Percentiles rank a stretch among this genome's conserved stretches.
Conservation (phyloP, 2,797 vertebrate species). For the Pangasius macronema region DNA sequence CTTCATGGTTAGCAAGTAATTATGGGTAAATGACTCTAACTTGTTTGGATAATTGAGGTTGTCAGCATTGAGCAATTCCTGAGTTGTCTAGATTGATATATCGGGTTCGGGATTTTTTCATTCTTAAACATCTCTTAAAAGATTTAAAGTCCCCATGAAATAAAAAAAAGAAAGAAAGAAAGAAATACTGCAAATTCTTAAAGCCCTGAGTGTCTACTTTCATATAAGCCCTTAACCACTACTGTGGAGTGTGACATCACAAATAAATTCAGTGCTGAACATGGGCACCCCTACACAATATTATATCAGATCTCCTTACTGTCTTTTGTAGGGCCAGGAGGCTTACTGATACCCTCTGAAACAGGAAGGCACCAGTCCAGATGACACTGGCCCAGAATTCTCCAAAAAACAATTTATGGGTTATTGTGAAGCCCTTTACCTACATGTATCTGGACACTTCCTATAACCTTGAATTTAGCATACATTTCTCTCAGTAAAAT, state of each 20-base stretch:
- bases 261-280: too few relatives aligned
- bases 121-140: background rate
- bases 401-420: too few relatives aligned
- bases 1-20: background rate
- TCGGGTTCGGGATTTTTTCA: background rate
- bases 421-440: too few relatives aligned
- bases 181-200: too few relatives aligned
- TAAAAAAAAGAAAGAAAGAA: background rate
- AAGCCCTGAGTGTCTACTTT: too few relatives aligned
- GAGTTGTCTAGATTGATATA: background rate
- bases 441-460: background rate
- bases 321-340: background rate
- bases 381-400: too few relatives aligned
- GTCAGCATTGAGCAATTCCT: background rate
- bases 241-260: too few relatives aligned
- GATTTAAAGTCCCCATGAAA: background rate
- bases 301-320: background rate
- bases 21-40: background rate
- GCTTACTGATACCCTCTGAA: background rate
- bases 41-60: background rate
- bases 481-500: background rate
- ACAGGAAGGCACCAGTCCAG: background rate
- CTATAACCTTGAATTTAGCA: background rate
- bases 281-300: too few relatives aligned
- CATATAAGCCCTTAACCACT: too few relatives aligned